Conservation (phyloP, 2,888 invertebrate species). For the Caenorhabditis japonica region DNA sequence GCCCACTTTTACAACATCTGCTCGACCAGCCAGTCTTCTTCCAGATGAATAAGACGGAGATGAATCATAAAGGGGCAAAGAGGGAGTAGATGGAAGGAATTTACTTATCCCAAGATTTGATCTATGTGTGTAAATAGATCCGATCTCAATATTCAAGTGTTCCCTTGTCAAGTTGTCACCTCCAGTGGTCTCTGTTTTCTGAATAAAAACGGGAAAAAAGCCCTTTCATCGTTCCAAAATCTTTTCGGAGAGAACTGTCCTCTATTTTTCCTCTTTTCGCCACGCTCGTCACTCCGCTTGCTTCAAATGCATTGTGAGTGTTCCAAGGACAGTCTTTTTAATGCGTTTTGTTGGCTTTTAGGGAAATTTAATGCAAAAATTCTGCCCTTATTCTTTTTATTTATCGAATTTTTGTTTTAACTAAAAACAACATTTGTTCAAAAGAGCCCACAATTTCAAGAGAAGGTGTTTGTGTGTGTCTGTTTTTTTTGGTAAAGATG, state of each 20-base stretch:
- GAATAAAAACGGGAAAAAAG: too few relatives aligned
- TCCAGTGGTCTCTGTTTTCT: not conserved
- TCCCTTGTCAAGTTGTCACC: conserved; percentile 22
- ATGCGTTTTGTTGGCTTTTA: not conserved
- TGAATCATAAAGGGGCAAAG: conserved; percentile 27
- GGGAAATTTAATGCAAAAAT: not conserved
- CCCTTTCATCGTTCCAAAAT: conserved; percentile 3
- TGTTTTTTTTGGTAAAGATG: too few relatives aligned
- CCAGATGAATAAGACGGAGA: conserved; percentile 2
- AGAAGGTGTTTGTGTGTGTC: too few relatives aligned
- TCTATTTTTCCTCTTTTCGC: conserved; percentile 16
- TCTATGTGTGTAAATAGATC: conserved; percentile 35
- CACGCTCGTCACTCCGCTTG: conserved; percentile 43
- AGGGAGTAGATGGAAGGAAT: not conserved
- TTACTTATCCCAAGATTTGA: conserved; percentile 37
- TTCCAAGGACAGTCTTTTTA: conserved; percentile 27
- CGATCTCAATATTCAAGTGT: conserved; percentile 36
- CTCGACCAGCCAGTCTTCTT: not conserved
- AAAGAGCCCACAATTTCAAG: too few relatives aligned
- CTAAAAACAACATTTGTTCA: too few relatives aligned
- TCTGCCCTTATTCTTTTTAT: too few relatives aligned
- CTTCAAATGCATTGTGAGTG: conserved; percentile 38
- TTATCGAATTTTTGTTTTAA: too few relatives aligned
- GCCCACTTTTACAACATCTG: conserved; percentile 29
- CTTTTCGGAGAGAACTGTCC: conserved; percentile 32